These are phyloP conservation scores for Lophochroa leadbeateri DNA, from an alignment of 2,113 vertebrate species.

Conservation along the genomic window DNA sequence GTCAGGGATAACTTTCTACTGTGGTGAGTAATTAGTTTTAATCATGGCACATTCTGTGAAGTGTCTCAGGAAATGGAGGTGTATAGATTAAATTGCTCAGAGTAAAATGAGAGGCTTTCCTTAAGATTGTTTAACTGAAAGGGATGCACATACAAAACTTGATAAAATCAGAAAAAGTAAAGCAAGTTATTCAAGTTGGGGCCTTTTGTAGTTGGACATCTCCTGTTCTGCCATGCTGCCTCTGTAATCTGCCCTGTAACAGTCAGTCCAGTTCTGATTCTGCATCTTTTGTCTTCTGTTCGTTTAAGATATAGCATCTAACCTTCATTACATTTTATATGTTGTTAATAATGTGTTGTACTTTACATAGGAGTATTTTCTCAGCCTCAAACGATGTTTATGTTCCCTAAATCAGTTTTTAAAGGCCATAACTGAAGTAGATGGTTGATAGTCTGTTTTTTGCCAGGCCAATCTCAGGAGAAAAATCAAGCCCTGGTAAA, in stretches of 20 bases:
- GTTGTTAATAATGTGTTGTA: neutral
- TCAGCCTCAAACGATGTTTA: neutral
- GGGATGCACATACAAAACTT: neutral
- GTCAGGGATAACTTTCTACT: neutral
- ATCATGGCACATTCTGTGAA: neutral
- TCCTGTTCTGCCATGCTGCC: neutral
- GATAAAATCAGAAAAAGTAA: neutral
- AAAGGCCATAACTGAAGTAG: neutral
- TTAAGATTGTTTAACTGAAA: neutral
- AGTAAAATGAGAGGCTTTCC: neutral
- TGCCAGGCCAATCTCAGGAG: neutral
- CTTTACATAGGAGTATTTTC: neutral
- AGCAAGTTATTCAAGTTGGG: neutral
- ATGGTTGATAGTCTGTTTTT: neutral
- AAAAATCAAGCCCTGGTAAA: neutral
- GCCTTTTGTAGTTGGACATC: neutral
- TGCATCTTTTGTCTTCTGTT: constrained; percentile 43
- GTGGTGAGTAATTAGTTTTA: neutral
- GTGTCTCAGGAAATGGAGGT: neutral
- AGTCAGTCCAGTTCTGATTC: neutral
- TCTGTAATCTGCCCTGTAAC: neutral
- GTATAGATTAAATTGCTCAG: neutral
- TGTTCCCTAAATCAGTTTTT: neutral
- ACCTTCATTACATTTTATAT: neutral
- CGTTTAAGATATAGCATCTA: neutral